Evolutionary conservation across 1,140 invertebrate genomes (phyloP), one percentile per base, ranked within the genome.

Genomic region (Drosophila quadrilineata): DNA sequence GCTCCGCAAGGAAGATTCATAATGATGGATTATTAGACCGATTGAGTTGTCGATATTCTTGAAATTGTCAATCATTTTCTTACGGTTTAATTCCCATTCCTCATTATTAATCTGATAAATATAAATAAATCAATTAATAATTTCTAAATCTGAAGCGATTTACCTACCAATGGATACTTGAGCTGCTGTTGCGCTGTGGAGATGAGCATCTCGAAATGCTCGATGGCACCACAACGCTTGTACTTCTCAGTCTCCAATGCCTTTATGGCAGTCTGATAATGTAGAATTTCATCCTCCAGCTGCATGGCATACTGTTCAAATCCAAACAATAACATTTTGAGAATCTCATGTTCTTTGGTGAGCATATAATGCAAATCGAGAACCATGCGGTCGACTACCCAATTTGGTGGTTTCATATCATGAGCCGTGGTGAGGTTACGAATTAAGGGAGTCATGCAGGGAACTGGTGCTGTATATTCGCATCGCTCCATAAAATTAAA

Each of bases 301-400:
- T 21, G 29, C 0, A 88, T 28, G 0, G 68, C 70, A 24, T 71
- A 79, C 22, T 87, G 70, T 3, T 56, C 49, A 2, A 77, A 48
- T 2, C 77, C 87, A 2, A 22, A 22, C 1, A 85, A 6, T 14
- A 85, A 50, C 12, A 53, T 50, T 29, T 45, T 43, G 12, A 73
- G 8, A 3, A 31, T 28, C 4, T 17, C 17, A 12, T 85, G 67
- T 43, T 87, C 75, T 3, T 64, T 60, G 28, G 3, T 59, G 1
- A 87, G 49, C 33, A 82, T 10, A 64, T 59, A 62, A 45, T 87
- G 67, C 24, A 82, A 19, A 2, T 80, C 60, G 14, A 50, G 22
- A 0, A 52, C 43, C 1, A 79, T 36, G 0, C 65, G 52, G 3
- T 52, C 48, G 2, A 35, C 6, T 2, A 76, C 1, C 80, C 87